Base-by-base conservation (phyloP, 2,888 invertebrate genomes). In the Eupithecia vulgata region DNA sequence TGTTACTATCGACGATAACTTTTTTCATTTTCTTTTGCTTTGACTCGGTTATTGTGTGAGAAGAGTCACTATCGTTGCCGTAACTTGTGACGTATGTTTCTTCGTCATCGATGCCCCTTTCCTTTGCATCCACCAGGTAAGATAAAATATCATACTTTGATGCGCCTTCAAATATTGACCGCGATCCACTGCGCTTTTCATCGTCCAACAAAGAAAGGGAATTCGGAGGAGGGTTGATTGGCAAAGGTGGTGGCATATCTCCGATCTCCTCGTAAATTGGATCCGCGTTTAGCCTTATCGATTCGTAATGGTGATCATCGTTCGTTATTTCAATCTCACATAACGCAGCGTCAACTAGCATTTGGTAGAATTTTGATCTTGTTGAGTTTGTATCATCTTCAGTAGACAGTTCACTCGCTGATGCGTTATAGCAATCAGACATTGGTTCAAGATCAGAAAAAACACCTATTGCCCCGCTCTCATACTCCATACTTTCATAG, bases 61-160 rank as follows among this genome's bases (percentile, higher is more conserved):
- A 91, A 65, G 95, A 92, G 80, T 94, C 95, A 77, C 90, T 93
- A 64, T 95, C 94, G 83, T 93, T 94, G 64, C 90, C 94, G 79
- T 96, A 95, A 81, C 91, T 95, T 80, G 95, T 96, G 37, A 96
- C 96, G 80, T 96, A 96, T n/a, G 95, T 94, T 85, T 96, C 97
- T 90, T 96, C 96, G 72, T 96, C 95, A 80, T 96, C 95, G 72
- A 97, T 95, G 7, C 96, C 96, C 78, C 97, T 94, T 88, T 97
- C 97, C 91, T 97, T 97, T 75, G 98, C 97, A 88, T 98, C 98
- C 76, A 98, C 98, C 78, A 98, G 94, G 85, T 98, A 98, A 75
- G 97, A 98, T 68, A 98, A 94, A 82, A 98, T 97, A 84, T 98
- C 98, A 84, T 98, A 98, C 88, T 98, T 98, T 17, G 98, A 97